phyloP scores from a whole-genome alignment of 2,888 invertebrate genomes.

The Scaptomyza flava region DNA sequence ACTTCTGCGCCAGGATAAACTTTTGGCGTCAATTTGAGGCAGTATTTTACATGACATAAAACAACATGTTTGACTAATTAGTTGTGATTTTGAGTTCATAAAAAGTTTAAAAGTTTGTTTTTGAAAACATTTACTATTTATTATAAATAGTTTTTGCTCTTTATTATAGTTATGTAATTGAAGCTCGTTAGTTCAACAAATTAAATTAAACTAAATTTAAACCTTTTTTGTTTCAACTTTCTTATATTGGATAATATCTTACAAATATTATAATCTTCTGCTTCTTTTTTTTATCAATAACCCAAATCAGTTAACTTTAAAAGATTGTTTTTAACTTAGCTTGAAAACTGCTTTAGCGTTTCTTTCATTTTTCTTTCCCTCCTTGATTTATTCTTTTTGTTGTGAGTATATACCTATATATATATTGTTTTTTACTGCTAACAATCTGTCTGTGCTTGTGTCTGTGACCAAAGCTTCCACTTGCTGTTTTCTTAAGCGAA shows the following conservation, averaged over 20 bases:
- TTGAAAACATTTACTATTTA: background rate
- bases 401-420: background rate
- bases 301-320: too few species aligned
- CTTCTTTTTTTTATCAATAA: too few species aligned
- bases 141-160: background rate
- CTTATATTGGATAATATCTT: too few species aligned
- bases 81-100: background rate
- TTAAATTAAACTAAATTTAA: too few species aligned
- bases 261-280: too few species aligned
- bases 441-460: background rate
- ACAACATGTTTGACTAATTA: conserved; percentile 1
- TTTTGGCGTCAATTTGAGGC: conserved; percentile 1
- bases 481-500: conserved; percentile 58
- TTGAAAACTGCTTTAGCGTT: background rate
- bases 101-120: background rate
- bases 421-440: background rate
- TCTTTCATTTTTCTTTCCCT: conserved; percentile 12
- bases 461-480: conserved; percentile 37
- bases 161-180: too few species aligned
- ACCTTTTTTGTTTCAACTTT: too few species aligned
- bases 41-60: background rate
- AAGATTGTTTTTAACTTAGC: too few species aligned
- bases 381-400: background rate
- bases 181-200: too few species aligned
- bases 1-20: conserved; percentile 15